Evolutionary conservation across 1,140 invertebrate genomes (phyloP).

Genomic region (Neotoxoptera formosana): DNA sequence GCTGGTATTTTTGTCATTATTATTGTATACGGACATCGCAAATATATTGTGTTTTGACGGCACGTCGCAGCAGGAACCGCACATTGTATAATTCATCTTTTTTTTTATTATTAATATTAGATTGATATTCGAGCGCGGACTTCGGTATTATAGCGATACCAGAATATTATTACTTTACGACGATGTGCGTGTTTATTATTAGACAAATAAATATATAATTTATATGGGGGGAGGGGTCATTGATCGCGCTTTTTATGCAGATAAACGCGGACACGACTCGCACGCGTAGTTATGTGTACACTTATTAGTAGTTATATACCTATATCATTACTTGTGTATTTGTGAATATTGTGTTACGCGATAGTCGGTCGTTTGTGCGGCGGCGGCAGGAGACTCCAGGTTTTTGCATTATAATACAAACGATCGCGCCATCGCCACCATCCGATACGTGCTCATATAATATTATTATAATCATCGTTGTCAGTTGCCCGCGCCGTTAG

Average conservation of each 20-base stretch:
- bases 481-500: neutral
- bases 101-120: neutral
- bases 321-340: neutral
- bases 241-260: conserved; percentile 16
- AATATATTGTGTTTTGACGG: neutral
- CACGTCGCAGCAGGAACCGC: neutral
- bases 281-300: neutral
- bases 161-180: neutral
- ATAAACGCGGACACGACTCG: neutral
- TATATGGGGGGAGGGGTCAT: neutral
- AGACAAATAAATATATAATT: neutral
- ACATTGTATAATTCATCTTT: neutral
- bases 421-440: neutral
- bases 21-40: neutral
- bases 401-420: neutral
- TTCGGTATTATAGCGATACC: neutral
- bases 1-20: neutral
- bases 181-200: neutral
- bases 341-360: neutral
- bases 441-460: neutral
- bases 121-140: neutral
- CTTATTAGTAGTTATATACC: neutral
- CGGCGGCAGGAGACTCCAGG: neutral
- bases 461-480: neutral
- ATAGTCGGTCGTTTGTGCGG: neutral